phyloP scores from a whole-genome alignment of 2,888 invertebrate species.

The Parnassius glacialis region DNA sequence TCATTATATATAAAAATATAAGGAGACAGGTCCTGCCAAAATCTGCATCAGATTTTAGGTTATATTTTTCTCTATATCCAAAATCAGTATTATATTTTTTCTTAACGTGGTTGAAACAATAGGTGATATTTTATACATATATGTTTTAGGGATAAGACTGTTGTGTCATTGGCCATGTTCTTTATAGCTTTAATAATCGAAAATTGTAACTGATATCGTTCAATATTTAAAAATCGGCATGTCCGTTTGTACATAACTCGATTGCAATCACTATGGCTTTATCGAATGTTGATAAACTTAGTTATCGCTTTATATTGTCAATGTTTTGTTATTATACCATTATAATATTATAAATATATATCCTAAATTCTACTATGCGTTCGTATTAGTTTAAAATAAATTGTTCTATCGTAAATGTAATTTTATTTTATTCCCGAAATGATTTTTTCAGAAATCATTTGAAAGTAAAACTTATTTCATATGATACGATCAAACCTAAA shows the following conservation, averaged over 20 bases:
- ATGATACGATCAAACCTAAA: too few relatives aligned
- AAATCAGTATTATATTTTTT: background rate
- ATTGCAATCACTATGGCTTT: conserved; percentile 68
- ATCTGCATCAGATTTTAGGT: conserved; percentile 3
- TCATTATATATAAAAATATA: too few relatives aligned
- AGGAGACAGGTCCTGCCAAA: background rate
- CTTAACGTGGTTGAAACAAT: conserved; percentile 30
- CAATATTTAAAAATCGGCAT: conserved; percentile 40
- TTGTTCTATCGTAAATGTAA: conserved; percentile 65
- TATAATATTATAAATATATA: conserved; percentile 76
- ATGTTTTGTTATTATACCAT: conserved; percentile 76
- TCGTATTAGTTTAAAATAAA: conserved; percentile 79
- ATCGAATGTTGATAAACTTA: conserved; percentile 71
- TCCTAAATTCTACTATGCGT: conserved; percentile 79
- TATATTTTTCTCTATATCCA: background rate
- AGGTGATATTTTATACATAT: conserved; percentile 34
- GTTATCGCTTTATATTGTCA: conserved; percentile 73
- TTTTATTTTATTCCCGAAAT: conserved; percentile 31
- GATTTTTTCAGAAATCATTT: too few relatives aligned
- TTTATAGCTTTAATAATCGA: conserved; percentile 72
- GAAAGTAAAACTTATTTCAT: too few relatives aligned
- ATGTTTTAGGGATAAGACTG: conserved; percentile 60
- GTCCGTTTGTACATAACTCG: conserved; percentile 56
- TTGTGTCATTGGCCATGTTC: conserved; percentile 71
- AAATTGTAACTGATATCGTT: conserved; percentile 57